Evolutionary conservation across 1,140 invertebrate species (phyloP).

Genomic region (Drosophila virilis): DNA sequence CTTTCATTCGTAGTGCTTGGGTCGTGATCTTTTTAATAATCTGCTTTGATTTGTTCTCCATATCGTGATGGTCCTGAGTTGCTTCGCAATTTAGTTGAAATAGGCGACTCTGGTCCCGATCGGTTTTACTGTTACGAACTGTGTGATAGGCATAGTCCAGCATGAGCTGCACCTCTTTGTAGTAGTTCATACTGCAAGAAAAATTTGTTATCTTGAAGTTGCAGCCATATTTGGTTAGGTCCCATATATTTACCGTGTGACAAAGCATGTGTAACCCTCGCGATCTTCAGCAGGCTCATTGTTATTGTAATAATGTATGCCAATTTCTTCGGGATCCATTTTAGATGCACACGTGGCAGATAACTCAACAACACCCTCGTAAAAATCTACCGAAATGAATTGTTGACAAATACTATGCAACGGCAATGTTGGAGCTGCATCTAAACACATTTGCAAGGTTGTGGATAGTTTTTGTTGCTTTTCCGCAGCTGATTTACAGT

Average conservation of each 20-base stretch:
- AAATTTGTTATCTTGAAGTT: neutral
- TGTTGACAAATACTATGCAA: constrained; percentile 82
- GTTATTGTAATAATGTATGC: constrained; percentile 94
- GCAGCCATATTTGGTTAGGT: neutral
- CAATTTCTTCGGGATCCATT: constrained; percentile 94
- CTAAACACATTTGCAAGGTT: constrained; percentile 93
- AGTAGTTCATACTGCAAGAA: constrained; percentile 90
- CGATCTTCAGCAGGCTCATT: constrained; percentile 92
- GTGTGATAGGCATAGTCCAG: constrained; percentile 91
- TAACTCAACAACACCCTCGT: constrained; percentile 94
- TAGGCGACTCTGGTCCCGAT: constrained; percentile 33
- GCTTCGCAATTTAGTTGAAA: constrained; percentile 1
- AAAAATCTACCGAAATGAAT: constrained; percentile 91
- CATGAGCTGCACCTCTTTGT: constrained; percentile 93
- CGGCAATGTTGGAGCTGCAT: constrained; percentile 79
- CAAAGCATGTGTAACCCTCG: constrained; percentile 89
- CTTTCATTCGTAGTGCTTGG: constrained; percentile 86
- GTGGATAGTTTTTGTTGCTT: constrained; percentile 90
- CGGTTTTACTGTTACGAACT: constrained; percentile 63
- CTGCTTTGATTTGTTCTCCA: constrained; percentile 37
- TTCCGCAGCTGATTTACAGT: constrained; percentile 88
- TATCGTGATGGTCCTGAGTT: constrained; percentile 14
- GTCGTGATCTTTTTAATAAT: constrained; percentile 85
- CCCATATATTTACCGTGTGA: constrained; percentile 53
- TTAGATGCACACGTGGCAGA: constrained; percentile 93